Evolutionary conservation across 2,888 invertebrate species (phyloP).

Genomic region (Crocallis elinguaria): DNA sequence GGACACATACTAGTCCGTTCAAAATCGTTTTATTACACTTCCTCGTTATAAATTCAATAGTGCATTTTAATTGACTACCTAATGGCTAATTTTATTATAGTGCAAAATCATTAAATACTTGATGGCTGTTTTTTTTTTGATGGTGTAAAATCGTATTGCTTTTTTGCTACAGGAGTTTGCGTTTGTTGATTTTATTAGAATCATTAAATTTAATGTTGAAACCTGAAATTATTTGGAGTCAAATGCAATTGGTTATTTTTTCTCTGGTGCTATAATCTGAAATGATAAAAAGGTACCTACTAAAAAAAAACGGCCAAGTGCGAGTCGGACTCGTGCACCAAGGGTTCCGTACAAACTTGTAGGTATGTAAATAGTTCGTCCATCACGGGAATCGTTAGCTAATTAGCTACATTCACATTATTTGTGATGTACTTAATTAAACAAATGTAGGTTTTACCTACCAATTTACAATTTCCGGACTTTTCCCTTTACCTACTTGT

Average conservation of each 20-base stretch:
- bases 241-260: conserved; percentile 8
- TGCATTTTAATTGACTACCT: conserved; percentile 25
- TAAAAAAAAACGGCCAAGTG: too few species aligned
- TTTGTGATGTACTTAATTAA: too few species aligned
- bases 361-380: too few species aligned
- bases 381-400: too few species aligned
- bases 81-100: conserved; percentile 17
- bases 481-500: too few species aligned
- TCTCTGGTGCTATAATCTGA: background rate
- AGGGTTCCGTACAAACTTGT: too few species aligned
- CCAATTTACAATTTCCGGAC: too few species aligned
- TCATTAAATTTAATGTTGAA: conserved; percentile 13
- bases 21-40: conserved; percentile 58
- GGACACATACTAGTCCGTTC: conserved; percentile 40
- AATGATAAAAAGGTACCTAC: background rate
- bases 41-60: conserved; percentile 58
- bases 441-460: too few species aligned
- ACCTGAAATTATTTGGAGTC: conserved; percentile 10
- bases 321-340: too few species aligned
- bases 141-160: conserved; percentile 9
- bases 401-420: too few species aligned
- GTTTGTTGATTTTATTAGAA: conserved; percentile 14
- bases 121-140: too few species aligned
- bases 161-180: conserved; percentile 18
- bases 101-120: conserved; percentile 10